phyloP scores from a whole-genome alignment of 2,113 vertebrate species.

The Manacus vitellinus region DNA sequence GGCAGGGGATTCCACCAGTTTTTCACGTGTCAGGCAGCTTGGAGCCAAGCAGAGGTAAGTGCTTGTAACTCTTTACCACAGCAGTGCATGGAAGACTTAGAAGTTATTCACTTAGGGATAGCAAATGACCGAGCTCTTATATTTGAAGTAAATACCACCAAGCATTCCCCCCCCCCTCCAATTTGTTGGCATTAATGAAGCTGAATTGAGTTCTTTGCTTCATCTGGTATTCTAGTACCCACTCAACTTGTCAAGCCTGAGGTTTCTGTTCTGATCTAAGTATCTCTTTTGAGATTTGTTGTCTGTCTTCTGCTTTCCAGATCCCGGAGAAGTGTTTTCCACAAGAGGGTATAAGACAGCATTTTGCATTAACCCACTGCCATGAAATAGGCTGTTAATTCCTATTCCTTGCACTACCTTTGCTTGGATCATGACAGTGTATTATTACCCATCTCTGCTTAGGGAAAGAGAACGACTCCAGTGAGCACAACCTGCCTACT shows the following conservation, averaged over 20 bases:
- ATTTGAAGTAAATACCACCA: not conserved
- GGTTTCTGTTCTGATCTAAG: not conserved
- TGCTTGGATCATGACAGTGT: not conserved
- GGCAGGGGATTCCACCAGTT: not conserved
- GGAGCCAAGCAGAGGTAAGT: not conserved
- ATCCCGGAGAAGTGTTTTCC: not conserved
- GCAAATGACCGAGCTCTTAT: not conserved
- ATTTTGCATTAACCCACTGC: not conserved
- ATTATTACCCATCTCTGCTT: not conserved
- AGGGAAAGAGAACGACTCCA: not conserved
- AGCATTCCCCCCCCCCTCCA: not conserved
- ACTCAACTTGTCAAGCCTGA: not conserved
- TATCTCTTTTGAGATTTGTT: not conserved
- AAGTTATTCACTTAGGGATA: not conserved
- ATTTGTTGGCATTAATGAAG: not conserved
- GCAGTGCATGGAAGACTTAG: not conserved
- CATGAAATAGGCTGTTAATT: not conserved
- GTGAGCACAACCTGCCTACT: not conserved
- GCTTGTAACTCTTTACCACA: not conserved
- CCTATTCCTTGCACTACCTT: not conserved
- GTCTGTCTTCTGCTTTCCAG: not conserved
- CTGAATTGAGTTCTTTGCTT: not conserved
- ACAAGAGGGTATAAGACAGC: not conserved
- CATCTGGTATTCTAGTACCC: not conserved
- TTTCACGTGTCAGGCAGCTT: accelerated